phyloP scores from a whole-genome alignment of 1,140 invertebrate species.

The Charaxes varanes region DNA sequence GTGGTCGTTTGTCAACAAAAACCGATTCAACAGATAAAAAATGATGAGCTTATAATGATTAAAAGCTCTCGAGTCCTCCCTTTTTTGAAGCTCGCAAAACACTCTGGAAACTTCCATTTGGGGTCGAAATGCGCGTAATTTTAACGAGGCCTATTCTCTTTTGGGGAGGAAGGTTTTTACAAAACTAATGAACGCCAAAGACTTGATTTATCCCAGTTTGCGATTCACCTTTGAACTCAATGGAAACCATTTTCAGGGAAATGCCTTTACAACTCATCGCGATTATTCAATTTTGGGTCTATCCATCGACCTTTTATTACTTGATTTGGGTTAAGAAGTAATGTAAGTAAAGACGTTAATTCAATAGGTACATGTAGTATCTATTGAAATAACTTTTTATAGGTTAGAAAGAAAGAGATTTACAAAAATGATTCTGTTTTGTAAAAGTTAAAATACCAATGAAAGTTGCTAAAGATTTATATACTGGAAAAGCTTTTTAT shows the following conservation, averaged over 20 bases:
- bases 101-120: slow-evolving; percentile 38
- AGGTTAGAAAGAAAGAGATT: too few species aligned
- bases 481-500: too few species aligned
- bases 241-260: not conserved
- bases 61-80: slow-evolving; percentile 28
- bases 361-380: not conserved
- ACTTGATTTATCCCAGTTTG: slow-evolving; percentile 29
- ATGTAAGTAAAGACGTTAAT: too few species aligned
- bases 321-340: too few species aligned
- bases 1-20: too few species aligned
- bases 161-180: slow-evolving; percentile 38
- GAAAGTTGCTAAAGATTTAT: too few species aligned
- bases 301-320: too few species aligned
- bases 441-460: too few species aligned
- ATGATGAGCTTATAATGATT: slow-evolving; percentile 34
- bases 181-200: slow-evolving; percentile 62
- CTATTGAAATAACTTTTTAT: too few species aligned
- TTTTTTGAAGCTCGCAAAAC: slow-evolving; percentile 14
- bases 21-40: slow-evolving; percentile 62
- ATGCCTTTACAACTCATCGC: too few species aligned
- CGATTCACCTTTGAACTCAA: slow-evolving; percentile 13
- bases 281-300: slow-evolving; percentile 4
- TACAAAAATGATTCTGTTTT: too few species aligned
- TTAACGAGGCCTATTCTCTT: slow-evolving; percentile 62
- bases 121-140: slow-evolving; percentile 49